Evolutionary conservation across 2,888 invertebrate genomes (phyloP).

Genomic region (Cyrtodaria siliqua): DNA sequence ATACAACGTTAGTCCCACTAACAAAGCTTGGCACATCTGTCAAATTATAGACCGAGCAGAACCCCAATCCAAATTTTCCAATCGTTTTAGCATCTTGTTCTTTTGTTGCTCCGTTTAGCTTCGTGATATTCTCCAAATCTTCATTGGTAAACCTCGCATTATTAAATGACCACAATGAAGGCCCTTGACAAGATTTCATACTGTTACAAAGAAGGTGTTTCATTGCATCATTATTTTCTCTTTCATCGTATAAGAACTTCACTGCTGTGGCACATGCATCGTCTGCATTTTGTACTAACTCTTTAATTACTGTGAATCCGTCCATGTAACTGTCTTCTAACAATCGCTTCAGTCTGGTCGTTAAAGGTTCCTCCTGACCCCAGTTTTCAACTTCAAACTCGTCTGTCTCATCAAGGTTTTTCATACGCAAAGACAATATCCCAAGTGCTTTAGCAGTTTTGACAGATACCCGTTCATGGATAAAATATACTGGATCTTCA

Average conservation of each 20-base stretch:
- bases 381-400: conserved; percentile 55
- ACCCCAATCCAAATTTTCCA: conserved; percentile 83
- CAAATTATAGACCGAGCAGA: conserved; percentile 83
- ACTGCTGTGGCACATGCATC: conserved; percentile 77
- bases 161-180: conserved; percentile 83
- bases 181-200: conserved; percentile 82
- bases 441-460: not conserved
- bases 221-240: conserved; percentile 72
- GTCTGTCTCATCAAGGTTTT: conserved; percentile 5
- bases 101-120: conserved; percentile 82
- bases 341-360: conserved; percentile 69
- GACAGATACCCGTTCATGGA: not conserved
- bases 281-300: conserved; percentile 81
- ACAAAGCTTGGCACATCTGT: conserved; percentile 84
- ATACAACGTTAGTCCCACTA: conserved; percentile 78
- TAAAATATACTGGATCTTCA: not conserved
- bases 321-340: conserved; percentile 74
- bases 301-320: conserved; percentile 79
- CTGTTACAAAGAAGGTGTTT: conserved; percentile 75
- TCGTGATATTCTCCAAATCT: conserved; percentile 82
- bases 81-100: conserved; percentile 78
- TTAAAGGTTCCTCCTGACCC: conserved; percentile 78
- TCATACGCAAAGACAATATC: not conserved
- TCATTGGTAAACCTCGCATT: conserved; percentile 79
- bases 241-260: conserved; percentile 78